phyloP scores from a whole-genome alignment of 2,888 invertebrate species.

The Napeogenes inachia region DNA sequence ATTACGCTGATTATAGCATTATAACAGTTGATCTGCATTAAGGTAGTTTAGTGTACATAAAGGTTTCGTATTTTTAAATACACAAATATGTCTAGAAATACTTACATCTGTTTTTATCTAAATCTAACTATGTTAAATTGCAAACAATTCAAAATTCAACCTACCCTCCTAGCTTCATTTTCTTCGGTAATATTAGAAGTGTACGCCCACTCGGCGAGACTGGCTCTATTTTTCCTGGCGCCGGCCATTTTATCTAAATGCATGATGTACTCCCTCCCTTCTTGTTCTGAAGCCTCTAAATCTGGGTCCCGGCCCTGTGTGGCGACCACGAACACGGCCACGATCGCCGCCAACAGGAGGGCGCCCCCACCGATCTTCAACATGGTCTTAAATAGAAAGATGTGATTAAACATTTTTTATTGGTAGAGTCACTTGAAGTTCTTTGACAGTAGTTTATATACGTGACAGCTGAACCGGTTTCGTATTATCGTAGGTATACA shows the following conservation, averaged over 20 bases:
- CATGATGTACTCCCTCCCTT: slow-evolving; percentile 79
- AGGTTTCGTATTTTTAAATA: background rate
- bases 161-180: slow-evolving; percentile 71
- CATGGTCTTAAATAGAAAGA: slow-evolving; percentile 59
- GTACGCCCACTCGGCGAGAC: slow-evolving; percentile 84
- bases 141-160: slow-evolving; percentile 23
- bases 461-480: too few relatives aligned
- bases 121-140: too few relatives aligned
- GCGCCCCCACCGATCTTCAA: slow-evolving; percentile 70
- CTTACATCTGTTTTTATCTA: background rate
- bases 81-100: background rate
- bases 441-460: too few relatives aligned
- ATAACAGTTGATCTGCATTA: slow-evolving; percentile 13
- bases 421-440: background rate
- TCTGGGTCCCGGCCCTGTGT: slow-evolving; percentile 73
- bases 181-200: slow-evolving; percentile 86
- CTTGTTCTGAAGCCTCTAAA: slow-evolving; percentile 73
- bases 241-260: slow-evolving; percentile 80
- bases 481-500: too few relatives aligned
- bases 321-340: slow-evolving; percentile 71
- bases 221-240: slow-evolving; percentile 76
- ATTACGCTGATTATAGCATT: slow-evolving; percentile 20
- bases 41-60: background rate
- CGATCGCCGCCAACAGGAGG: slow-evolving; percentile 64
- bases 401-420: background rate